Percentiles rank a stretch among this genome's conserved stretches.
phyloP scores from a whole-genome alignment of 2,888 invertebrate species.

The Lepetodrilus schrolli region DNA sequence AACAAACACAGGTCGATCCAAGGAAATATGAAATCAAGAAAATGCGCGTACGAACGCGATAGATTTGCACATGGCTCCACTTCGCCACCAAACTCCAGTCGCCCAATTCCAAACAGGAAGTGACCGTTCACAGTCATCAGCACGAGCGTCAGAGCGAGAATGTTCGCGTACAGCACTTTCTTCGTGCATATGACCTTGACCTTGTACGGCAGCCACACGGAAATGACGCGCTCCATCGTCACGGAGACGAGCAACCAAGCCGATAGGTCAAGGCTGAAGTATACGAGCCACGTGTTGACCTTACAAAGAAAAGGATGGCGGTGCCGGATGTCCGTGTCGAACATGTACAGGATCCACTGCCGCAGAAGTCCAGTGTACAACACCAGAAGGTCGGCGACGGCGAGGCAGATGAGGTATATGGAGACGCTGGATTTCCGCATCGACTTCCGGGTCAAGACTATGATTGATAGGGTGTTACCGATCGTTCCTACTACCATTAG shows the following conservation, averaged over 20 bases:
- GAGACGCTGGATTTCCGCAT: not conserved
- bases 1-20: constrained; percentile 44
- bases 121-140: constrained; percentile 36
- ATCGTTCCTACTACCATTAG: not conserved
- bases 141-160: constrained; percentile 18
- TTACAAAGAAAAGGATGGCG: constrained; percentile 35
- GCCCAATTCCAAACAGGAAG: constrained; percentile 33
- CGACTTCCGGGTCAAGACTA: not conserved
- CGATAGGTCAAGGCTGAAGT: constrained; percentile 40
- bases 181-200: constrained; percentile 41
- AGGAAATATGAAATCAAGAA: constrained; percentile 27
- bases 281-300: constrained; percentile 37
- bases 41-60: constrained; percentile 8
- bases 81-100: not conserved
- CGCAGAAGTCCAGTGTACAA: constrained; percentile 40
- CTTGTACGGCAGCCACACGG: constrained; percentile 47
- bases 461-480: not conserved
- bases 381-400: constrained; percentile 46
- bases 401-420: constrained; percentile 27
- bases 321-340: constrained; percentile 36
- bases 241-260: constrained; percentile 48
- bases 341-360: constrained; percentile 42
- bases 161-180: constrained; percentile 31
- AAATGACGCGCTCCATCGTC: constrained; percentile 41
- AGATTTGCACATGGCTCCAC: not conserved